These are phyloP conservation scores for Brachypteracias leptosomus DNA, from an alignment of 2,113 vertebrate species.

Conservation along the genomic window DNA sequence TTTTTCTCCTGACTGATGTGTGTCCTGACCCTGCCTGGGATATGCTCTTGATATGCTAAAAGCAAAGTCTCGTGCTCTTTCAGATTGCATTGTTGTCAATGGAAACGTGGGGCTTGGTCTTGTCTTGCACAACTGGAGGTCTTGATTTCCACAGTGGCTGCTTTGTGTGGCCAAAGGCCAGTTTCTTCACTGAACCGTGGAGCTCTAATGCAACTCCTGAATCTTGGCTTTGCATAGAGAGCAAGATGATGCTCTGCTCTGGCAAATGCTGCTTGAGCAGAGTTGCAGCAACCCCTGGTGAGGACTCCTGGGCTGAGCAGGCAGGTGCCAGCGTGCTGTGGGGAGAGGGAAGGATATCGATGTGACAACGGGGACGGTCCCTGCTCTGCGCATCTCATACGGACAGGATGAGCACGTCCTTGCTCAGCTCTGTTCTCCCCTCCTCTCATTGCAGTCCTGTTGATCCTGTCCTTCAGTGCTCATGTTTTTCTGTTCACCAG, in stretches of 20 bases:
- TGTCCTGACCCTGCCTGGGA: not conserved
- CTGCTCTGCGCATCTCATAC: rapidly evolving
- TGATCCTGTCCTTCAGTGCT: not conserved
- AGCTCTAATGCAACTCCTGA: not conserved
- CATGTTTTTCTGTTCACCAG: not conserved
- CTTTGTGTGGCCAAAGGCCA: not conserved
- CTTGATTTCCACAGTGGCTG: not conserved
- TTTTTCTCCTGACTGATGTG: not conserved
- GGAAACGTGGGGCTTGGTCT: not conserved
- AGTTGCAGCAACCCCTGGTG: not conserved
- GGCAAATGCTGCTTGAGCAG: not conserved
- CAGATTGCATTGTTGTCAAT: not conserved
- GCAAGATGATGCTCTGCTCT: not conserved
- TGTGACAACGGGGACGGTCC: rapidly evolving
- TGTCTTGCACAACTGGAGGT: not conserved
- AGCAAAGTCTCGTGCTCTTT: not conserved
- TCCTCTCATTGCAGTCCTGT: not conserved
- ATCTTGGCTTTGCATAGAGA: not conserved
- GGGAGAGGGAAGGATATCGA: not conserved
- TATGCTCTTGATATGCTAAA: not conserved
- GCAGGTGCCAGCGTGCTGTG: rapidly evolving
- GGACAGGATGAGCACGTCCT: rapidly evolving
- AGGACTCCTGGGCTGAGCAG: not conserved
- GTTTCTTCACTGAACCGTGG: not conserved
- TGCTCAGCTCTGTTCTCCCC: not conserved